These are phyloP conservation scores for Eurypyga helias DNA, from an alignment of 2,113 vertebrate genomes.

Conservation along the genomic window DNA sequence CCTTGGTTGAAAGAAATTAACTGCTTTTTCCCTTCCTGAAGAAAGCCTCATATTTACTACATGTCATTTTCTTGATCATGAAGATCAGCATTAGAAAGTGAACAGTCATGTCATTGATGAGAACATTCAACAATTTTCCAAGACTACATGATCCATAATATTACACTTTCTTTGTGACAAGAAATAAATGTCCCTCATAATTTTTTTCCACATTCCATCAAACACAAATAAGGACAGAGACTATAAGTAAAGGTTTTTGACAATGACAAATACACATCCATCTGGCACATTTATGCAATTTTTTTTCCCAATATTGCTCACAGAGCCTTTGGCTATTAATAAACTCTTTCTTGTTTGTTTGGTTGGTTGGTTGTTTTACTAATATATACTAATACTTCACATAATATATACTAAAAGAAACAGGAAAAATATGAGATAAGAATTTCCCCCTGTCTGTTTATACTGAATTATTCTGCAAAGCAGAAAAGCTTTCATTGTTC, in stretches of 20 bases:
- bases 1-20: neutral
- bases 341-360: accelerated
- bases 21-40: neutral
- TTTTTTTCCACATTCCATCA: neutral
- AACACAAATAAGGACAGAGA: neutral
- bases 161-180: neutral
- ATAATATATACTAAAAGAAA: neutral
- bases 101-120: neutral
- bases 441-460: neutral
- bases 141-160: neutral
- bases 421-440: neutral
- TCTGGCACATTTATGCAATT: neutral
- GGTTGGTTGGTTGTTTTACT: neutral
- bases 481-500: neutral
- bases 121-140: neutral
- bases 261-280: neutral
- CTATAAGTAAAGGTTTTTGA: neutral
- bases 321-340: neutral
- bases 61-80: neutral
- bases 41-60: neutral
- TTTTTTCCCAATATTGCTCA: neutral
- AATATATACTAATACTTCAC: neutral
- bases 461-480: neutral
- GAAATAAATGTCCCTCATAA: neutral
- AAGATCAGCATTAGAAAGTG: neutral